Percentiles rank a stretch among this genome's conserved stretches.
Evolutionary conservation across 2,888 invertebrate species (phyloP).

Genomic region (Caenorhabditis zanzibari): DNA sequence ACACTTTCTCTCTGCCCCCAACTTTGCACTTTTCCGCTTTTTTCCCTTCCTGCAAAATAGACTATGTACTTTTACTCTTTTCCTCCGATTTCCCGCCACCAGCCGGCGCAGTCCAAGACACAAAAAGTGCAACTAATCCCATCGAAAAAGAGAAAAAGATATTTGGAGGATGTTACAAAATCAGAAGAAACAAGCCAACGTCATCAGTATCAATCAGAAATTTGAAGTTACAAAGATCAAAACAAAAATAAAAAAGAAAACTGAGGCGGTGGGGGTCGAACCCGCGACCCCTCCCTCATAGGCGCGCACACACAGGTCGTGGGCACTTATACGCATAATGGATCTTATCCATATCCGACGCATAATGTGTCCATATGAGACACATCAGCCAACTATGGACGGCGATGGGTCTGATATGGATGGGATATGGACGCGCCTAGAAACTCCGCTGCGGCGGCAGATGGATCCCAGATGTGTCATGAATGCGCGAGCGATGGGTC

Average conservation of each 20-base stretch:
- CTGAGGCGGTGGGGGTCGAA: neutral
- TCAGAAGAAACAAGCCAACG: neutral
- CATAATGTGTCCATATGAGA: no score
- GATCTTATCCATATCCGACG: no score
- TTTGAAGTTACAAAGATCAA: neutral
- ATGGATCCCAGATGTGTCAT: no score
- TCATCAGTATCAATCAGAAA: no score
- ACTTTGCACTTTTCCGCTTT: neutral
- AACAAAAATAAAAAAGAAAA: conserved; percentile 3
- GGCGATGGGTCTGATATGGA: no score
- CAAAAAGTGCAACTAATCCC: conserved; percentile 3
- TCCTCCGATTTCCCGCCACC: neutral
- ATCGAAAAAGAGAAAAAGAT: neutral
- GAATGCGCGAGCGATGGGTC: no score
- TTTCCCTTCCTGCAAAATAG: neutral
- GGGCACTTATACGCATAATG: no score
- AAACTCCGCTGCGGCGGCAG: no score
- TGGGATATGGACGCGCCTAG: no score
- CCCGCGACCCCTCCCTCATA: no score
- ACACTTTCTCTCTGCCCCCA: neutral
- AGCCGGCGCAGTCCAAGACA: neutral
- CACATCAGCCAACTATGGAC: no score
- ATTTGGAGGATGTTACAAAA: neutral
- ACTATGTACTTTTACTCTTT: neutral
- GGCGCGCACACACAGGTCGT: no score